phyloP scores from a whole-genome alignment of 2,797 vertebrate genomes.

The Chelonia mydas region DNA sequence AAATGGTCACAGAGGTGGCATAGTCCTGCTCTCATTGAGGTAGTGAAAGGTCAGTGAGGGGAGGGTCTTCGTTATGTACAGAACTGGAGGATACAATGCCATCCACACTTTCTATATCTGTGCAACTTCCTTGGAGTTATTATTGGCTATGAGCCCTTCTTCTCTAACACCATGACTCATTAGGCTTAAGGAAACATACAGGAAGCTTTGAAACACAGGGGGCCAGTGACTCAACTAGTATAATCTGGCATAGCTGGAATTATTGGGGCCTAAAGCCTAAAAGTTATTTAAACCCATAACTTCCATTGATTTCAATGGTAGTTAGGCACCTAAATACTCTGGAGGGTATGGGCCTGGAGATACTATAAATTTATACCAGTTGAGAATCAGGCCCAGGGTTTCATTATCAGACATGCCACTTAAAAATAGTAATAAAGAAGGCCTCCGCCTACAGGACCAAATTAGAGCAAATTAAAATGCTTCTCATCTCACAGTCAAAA shows the following conservation, averaged over 20 bases:
- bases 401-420: constrained; percentile 41
- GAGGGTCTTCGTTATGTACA: constrained; percentile 18
- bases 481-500: constrained; percentile 64
- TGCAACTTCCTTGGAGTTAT: constrained; percentile 29
- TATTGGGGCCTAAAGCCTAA: background rate
- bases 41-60: background rate
- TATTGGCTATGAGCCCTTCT: constrained; percentile 9
- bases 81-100: constrained; percentile 51
- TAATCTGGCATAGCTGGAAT: background rate
- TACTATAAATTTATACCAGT: background rate
- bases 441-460: constrained; percentile 52
- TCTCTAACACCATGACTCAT: constrained; percentile 7
- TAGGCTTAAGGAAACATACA: background rate
- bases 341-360: background rate
- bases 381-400: constrained; percentile 11
- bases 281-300: background rate
- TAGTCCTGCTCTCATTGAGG: background rate
- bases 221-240: background rate
- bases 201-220: background rate
- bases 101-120: constrained; percentile 41
- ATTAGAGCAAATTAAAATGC: constrained; percentile 70
- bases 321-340: background rate
- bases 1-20: background rate
- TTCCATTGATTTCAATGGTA: background rate
- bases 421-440: constrained; percentile 14